A percentile compares a stretch with the other conserved stretches of the same genome.
These are phyloP conservation scores for Exaiptasia diaphana DNA, from an alignment of 64 coral and sea anemone genomes.

Conservation along the genomic window DNA sequence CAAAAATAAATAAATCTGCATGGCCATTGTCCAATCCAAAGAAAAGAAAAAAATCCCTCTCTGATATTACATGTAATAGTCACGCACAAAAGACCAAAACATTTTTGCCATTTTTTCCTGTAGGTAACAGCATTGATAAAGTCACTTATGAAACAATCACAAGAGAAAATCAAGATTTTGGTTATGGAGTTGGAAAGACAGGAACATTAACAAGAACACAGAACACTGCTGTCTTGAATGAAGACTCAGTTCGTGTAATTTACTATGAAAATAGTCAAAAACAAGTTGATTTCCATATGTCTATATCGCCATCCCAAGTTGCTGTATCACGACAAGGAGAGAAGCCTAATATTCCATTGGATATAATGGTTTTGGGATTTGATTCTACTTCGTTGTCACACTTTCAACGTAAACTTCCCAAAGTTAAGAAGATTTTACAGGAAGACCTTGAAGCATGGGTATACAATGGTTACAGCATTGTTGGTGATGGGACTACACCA, in stretches of 20 bases:
- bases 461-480: constrained; percentile 5
- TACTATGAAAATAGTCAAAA: background rate
- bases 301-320: background rate
- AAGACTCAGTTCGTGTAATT: background rate
- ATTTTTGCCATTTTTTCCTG: background rate
- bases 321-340: constrained; percentile 1
- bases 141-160: constrained; percentile 2
- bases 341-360: constrained; percentile 8
- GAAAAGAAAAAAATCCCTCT: no score
- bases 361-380: constrained; percentile 41
- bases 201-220: background rate
- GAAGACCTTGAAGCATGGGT: background rate
- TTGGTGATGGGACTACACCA: constrained; percentile 71
- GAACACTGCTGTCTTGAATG: background rate
- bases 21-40: no score
- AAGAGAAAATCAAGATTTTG: background rate
- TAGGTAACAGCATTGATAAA: background rate
- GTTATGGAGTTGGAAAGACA: background rate
- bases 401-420: constrained; percentile 8
- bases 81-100: no score
- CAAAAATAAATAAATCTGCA: no score
- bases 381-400: constrained; percentile 45
- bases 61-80: no score
- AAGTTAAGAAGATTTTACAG: background rate
- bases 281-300: constrained; percentile 4